phyloP scores from a whole-genome alignment of 2,797 vertebrate genomes.

The Sparus aurata region DNA sequence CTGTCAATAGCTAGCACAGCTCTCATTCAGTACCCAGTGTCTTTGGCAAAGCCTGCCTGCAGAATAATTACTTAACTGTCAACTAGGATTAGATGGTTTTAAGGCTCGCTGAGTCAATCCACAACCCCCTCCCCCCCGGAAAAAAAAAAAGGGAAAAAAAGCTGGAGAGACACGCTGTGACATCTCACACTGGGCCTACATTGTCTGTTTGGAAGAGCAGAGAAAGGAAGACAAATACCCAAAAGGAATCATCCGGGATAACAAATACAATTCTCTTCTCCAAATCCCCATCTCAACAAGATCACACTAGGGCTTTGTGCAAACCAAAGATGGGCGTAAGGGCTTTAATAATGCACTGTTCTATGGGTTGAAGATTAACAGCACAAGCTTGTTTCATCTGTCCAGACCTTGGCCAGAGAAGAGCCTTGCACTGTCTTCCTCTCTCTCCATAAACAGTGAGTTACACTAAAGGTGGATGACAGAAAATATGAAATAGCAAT shows the following conservation, averaged over 20 bases:
- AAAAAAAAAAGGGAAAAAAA: constrained; percentile 25
- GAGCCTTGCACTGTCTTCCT: background rate
- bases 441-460: background rate
- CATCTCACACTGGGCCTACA: constrained; percentile 66
- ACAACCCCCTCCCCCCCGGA: constrained; percentile 44
- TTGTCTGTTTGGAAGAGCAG: constrained; percentile 51
- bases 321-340: constrained; percentile 64
- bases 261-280: constrained; percentile 70
- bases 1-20: constrained; percentile 65
- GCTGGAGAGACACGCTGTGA: constrained; percentile 59
- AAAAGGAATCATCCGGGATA: constrained; percentile 66
- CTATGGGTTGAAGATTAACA: constrained; percentile 32
- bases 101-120: constrained; percentile 75
- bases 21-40: constrained; percentile 75
- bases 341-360: constrained; percentile 65
- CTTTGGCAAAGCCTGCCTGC: constrained; percentile 71
- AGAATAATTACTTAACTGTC: constrained; percentile 85
- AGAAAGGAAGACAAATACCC: constrained; percentile 54
- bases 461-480: background rate
- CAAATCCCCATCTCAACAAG: constrained; percentile 67
- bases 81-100: constrained; percentile 79
- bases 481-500: background rate
- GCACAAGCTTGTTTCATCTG: background rate
- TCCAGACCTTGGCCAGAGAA: constrained; percentile 1
- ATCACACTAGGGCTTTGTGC: constrained; percentile 67